Conservation (phyloP, 2,113 vertebrate species). For the Odobenus rosmarus region DNA sequence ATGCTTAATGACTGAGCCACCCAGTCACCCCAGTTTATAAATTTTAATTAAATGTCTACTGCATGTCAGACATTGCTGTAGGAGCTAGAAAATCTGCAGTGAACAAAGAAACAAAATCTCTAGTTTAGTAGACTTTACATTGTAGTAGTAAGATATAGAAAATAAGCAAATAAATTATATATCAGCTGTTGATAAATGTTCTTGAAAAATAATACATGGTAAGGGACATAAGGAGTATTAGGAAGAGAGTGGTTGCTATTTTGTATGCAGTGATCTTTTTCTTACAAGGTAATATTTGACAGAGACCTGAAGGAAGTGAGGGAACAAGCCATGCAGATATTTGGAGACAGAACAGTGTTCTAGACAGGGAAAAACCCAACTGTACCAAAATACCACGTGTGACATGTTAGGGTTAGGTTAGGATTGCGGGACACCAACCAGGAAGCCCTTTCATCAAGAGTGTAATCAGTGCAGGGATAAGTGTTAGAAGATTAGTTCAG, state of each 20-base stretch:
- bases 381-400: background rate
- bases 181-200: background rate
- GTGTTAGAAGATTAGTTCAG: background rate
- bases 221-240: background rate
- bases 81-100: background rate
- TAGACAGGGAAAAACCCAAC: background rate
- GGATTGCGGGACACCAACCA: background rate
- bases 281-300: background rate
- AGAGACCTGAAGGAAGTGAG: background rate
- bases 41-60: background rate
- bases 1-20: too few species aligned
- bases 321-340: background rate
- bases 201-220: background rate
- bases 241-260: background rate
- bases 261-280: background rate
- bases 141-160: background rate
- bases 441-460: background rate
- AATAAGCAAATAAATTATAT: background rate
- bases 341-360: background rate
- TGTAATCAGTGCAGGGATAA: background rate
- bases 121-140: background rate
- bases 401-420: background rate
- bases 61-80: background rate
- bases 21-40: background rate
- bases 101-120: background rate